Conservation (phyloP, 1,140 invertebrate genomes). For the Trichogramma pretiosum region DNA sequence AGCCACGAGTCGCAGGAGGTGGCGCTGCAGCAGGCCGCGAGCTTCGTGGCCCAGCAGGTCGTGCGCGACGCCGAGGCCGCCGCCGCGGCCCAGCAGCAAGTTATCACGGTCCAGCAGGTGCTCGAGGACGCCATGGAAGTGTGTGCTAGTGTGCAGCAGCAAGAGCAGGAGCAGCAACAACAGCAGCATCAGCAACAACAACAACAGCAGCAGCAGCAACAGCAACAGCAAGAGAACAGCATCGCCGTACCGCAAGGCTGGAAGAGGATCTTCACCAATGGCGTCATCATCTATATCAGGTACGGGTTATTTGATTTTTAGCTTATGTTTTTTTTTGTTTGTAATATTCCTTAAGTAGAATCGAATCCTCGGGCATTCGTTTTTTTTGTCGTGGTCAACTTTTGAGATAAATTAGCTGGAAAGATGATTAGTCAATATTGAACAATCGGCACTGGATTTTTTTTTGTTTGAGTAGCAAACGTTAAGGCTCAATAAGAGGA, state of each 20-base stretch:
- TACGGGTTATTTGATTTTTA: conserved; percentile 18
- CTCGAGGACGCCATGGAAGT: conserved; percentile 8
- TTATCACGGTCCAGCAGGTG: conserved; percentile 19
- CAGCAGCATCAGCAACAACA: conserved; percentile 7
- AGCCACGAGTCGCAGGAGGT: conserved; percentile 39
- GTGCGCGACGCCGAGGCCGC: conserved; percentile 22
- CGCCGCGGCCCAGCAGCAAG: conserved; percentile 16
- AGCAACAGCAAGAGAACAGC: conserved; percentile 18
- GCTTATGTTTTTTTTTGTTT: too few species aligned
- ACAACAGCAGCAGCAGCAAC: conserved; percentile 28
- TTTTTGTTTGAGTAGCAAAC: too few species aligned
- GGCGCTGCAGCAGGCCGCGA: conserved; percentile 23
- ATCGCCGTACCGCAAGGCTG: conserved; percentile 48
- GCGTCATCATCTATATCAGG: conserved; percentile 53
- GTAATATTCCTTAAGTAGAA: too few species aligned
- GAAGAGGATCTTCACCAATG: conserved; percentile 49
- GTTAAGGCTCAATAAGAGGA: too few species aligned
- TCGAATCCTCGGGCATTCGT: too few species aligned
- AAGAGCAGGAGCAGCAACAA: conserved; percentile 18
- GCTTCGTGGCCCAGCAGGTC: conserved; percentile 35
- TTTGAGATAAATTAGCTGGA: too few species aligned
- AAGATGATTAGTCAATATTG: too few species aligned
- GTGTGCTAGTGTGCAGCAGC: conserved; percentile 7
- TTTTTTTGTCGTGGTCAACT: too few species aligned
- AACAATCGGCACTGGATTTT: too few species aligned